Percentiles rank a stretch among this genome's conserved stretches.
Evolutionary conservation across 2,888 invertebrate species (phyloP).

Genomic region (Rhynchonema sp.): DNA sequence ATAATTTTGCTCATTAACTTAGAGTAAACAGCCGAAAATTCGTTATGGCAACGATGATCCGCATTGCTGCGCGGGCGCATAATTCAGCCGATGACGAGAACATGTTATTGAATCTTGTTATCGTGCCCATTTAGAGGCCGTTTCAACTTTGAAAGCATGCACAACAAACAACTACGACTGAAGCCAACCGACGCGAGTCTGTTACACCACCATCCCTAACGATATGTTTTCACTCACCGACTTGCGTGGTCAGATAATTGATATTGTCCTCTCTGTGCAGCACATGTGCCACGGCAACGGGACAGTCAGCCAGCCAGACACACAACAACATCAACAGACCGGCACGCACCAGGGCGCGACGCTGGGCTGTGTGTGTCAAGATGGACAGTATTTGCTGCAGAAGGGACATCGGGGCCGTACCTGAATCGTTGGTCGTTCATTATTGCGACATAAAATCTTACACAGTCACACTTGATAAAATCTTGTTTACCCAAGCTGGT

Average conservation of each 20-base stretch:
- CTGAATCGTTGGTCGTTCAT: background rate
- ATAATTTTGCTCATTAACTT: no score
- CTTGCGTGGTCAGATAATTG: constrained; percentile 14
- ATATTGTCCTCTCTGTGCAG: constrained; percentile 34
- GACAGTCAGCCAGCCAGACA: constrained; percentile 67
- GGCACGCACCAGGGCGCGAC: constrained; percentile 42
- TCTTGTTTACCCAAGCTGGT: constrained; percentile 52
- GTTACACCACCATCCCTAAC: no score
- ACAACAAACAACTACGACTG: no score
- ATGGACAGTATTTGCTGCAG: constrained; percentile 56
- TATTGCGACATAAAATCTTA: background rate
- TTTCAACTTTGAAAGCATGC: no score
- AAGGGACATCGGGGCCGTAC: constrained; percentile 55
- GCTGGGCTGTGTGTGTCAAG: constrained; percentile 48
- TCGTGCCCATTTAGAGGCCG: no score
- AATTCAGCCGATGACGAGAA: no score
- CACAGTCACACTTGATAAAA: background rate
- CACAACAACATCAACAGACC: constrained; percentile 73
- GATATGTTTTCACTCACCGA: no score
- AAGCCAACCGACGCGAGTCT: no score
- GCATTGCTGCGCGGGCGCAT: no score
- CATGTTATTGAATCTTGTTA: no score
- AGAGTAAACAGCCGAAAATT: no score
- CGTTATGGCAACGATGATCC: no score
- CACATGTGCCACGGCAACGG: constrained; percentile 59